Conservation (phyloP, 2,888 invertebrate species). For the Leptinotarsa rubiginosa region DNA sequence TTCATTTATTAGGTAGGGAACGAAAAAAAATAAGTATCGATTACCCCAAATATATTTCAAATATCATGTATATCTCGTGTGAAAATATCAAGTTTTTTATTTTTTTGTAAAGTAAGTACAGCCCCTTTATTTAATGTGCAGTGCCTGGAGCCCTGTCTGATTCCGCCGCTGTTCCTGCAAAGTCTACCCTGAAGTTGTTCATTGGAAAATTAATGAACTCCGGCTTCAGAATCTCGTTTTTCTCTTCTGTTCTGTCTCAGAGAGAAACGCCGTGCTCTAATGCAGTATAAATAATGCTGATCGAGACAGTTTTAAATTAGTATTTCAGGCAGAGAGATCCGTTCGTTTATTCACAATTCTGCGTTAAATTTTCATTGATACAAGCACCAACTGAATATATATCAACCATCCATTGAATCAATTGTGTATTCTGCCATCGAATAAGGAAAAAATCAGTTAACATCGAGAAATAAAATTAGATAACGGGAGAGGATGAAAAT, state of each 20-base stretch:
- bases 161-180: slow-evolving; percentile 32
- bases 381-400: slow-evolving; percentile 5
- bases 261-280: slow-evolving; percentile 52
- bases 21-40: too few relatives aligned
- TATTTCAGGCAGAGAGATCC: slow-evolving; percentile 29
- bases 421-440: too few relatives aligned
- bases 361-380: slow-evolving; percentile 37
- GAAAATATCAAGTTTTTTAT: too few relatives aligned
- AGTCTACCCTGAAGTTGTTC: slow-evolving; percentile 50
- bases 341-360: slow-evolving; percentile 37
- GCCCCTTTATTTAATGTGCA: background rate
- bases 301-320: slow-evolving; percentile 54
- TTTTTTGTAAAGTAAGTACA: too few relatives aligned
- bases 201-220: slow-evolving; percentile 58
- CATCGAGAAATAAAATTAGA: too few relatives aligned
- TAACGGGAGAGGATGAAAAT: too few relatives aligned
- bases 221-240: slow-evolving; percentile 49
- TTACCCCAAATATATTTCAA: too few relatives aligned
- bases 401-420: background rate
- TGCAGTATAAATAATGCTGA: slow-evolving; percentile 57
- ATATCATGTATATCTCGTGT: too few relatives aligned
- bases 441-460: too few relatives aligned
- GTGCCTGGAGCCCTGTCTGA: background rate
- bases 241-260: slow-evolving; percentile 46
- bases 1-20: too few relatives aligned